These are phyloP conservation scores for Rhabditophanes sp. DNA, from an alignment of 2,888 invertebrate genomes.

Conservation along the genomic window DNA sequence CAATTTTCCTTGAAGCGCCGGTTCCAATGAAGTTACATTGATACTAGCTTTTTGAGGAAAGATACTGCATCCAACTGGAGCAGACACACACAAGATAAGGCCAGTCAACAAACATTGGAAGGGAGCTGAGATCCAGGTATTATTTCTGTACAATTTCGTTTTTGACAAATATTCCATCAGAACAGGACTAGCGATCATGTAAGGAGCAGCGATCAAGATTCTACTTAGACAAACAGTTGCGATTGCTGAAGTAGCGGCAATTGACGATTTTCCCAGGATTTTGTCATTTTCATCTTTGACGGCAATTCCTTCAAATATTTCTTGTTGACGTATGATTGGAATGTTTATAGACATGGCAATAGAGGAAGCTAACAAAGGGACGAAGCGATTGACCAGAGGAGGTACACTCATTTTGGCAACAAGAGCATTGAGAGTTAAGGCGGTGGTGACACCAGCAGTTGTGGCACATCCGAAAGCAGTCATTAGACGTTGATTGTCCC, in stretches of 20 bases:
- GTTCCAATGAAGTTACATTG: constrained; percentile 55
- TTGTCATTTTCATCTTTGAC: constrained; percentile 14
- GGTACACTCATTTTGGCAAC: constrained; percentile 57
- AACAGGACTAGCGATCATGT: constrained; percentile 55
- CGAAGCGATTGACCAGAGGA: constrained; percentile 64
- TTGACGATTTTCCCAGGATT: constrained; percentile 45
- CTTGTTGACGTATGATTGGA: constrained; percentile 67
- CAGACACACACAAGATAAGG: constrained; percentile 65
- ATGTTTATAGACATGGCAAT: constrained; percentile 94
- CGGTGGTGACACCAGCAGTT: constrained; percentile 73
- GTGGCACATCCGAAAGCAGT: constrained; percentile 2
- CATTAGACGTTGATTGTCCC: no score
- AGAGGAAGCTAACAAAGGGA: constrained; percentile 82
- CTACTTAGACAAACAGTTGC: constrained; percentile 69
- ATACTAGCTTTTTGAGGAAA: constrained; percentile 58
- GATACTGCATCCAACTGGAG: constrained; percentile 82
- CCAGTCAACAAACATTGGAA: constrained; percentile 23
- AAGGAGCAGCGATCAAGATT: constrained; percentile 75
- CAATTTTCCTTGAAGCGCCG: constrained; percentile 56
- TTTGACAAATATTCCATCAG: constrained; percentile 6
- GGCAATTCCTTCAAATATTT: constrained; percentile 13
- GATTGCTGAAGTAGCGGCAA: constrained; percentile 68
- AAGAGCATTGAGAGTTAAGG: constrained; percentile 66
- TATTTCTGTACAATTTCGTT: constrained; percentile 4
- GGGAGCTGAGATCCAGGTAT: constrained; percentile 17